phyloP scores from a whole-genome alignment of 2,888 invertebrate species.

The Callyntrura sp. region DNA sequence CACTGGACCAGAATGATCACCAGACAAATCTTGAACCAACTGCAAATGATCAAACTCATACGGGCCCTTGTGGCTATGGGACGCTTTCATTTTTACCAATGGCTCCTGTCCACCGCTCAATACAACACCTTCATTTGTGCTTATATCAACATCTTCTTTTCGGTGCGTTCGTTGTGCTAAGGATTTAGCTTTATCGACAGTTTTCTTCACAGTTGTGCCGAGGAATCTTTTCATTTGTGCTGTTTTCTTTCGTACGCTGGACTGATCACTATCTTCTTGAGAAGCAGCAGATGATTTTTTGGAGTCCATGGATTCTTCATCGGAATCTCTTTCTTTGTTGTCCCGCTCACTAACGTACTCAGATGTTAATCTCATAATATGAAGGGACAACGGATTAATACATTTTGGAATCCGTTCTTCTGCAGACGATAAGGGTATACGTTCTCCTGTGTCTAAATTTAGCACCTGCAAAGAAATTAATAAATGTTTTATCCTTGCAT shows the following conservation, averaged over 20 bases:
- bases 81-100: slow-evolving; percentile 90
- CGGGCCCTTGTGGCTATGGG: slow-evolving; percentile 98
- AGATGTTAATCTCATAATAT: slow-evolving; percentile 96
- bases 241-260: slow-evolving; percentile 86
- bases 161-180: slow-evolving; percentile 95
- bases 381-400: slow-evolving; percentile 96
- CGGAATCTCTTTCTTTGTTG: slow-evolving; percentile 91
- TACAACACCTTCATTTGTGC: slow-evolving; percentile 91
- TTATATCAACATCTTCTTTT: slow-evolving; percentile 90
- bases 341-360: slow-evolving; percentile 89
- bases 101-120: slow-evolving; percentile 83
- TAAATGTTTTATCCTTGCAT: background rate
- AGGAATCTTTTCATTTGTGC: slow-evolving; percentile 87
- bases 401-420: slow-evolving; percentile 97
- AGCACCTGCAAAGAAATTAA: slow-evolving; percentile 85
- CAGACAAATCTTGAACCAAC: slow-evolving; percentile 94
- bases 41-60: slow-evolving; percentile 97
- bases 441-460: slow-evolving; percentile 91
- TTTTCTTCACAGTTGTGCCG: slow-evolving; percentile 95
- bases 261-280: slow-evolving; percentile 86
- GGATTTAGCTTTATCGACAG: slow-evolving; percentile 95
- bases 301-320: slow-evolving; percentile 91
- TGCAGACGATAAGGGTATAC: slow-evolving; percentile 96
- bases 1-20: slow-evolving; percentile 94
- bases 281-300: slow-evolving; percentile 87